Base-by-base conservation (phyloP, 2,797 vertebrate genomes). In the Darevskia mixta region DNA sequence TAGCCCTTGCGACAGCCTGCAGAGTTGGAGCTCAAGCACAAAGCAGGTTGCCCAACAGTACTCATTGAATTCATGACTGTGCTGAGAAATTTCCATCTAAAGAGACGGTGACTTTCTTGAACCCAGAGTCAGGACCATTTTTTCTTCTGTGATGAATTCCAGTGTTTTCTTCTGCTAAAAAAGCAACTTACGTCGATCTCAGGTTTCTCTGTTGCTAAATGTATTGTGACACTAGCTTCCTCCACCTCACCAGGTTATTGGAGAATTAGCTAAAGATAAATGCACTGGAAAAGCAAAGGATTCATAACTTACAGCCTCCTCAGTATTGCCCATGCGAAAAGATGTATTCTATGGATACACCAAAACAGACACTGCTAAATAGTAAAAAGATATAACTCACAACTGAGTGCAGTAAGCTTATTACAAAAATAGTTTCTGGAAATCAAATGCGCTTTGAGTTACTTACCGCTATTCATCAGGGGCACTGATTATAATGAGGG, bases 81-180 rank as follows among this genome's bases (percentile, higher is more conserved):
- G 27, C 18, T 43, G 38, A 72, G 38, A 87, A 43, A 43, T 20
- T 58, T 73, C 20, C 9, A 73, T 41, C 35, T 81, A 45, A 73
- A 81, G 29, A 17, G 38, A 32, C 9, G 25, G 55, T 61, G 41
- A 77, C 58, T 67, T 35, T 64, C 32, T 72, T 32, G 32, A 86
- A 55, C 43, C 25, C 17, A 32, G 11, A 81, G 2, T 20, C 35
- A 43, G 27, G 10, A 61, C 61, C n/a, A 32, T 18, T 73, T 83
- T 82, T 71, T n/a, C 49, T 18, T 72, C 10, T 80, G 76, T 72
- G 66, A 86, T 79, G 58, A 71, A 86, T 79, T 79, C 49, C 45
- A 71, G 75, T 78, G 41, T 6, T 86, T 69, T 77, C 38, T 25
- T n/a, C 32, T 78, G 27, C 58, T 73, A 73, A 64, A 38, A 75